Base-by-base conservation (phyloP, 2,113 vertebrate species). In the Paramormyrops kingsleyae region DNA sequence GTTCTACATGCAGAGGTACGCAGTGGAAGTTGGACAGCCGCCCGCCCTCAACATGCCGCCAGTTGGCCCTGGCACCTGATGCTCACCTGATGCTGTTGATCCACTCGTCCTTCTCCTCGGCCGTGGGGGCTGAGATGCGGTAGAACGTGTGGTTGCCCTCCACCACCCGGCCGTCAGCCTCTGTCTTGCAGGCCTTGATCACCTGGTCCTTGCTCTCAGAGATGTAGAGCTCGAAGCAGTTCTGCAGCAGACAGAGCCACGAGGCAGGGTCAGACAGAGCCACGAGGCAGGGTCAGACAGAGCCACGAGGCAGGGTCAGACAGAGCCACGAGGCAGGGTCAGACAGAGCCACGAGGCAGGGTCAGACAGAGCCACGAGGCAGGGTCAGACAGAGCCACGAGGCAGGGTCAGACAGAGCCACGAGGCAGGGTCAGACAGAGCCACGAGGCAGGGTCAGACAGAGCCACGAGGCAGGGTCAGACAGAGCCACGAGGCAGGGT, bases 71-170 rank as follows among this genome's bases (percentile, higher is more conserved):
- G 50, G 83, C 21, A 53, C 17, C 4, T 12, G 74, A 24, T 17
- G 88, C 96, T 95, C 94, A 99, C 99, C 97, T 99, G 92, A 99
- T 99, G 94, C 98, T 98, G 91, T 99, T 99, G 87, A 99, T 99
- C 99, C 99, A 99, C 90, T 98, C 97, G 0, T 99, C 98, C 94
- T 99, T 98, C 91, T 99, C 98, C 90, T 99, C 98, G 0, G 96
- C 92, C 0, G 97, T 98, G 42, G 98, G 98, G 5, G 99, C 99
- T 0, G 99, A 99, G 93, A 99, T 99, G 4, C 98, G 97, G 92
- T 99, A 99, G 90, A 99, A 98, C 0, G 97, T 99, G 94, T 99
- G 99, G 94, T 99, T 99, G 4, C 99, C 99, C 91, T 99, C 99
- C 31, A 99, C 99, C n/a, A 99, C 99, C 0, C 98, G 97, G 0